Evolutionary conservation across 2,888 invertebrate species (phyloP), one percentile per base, ranked within the genome.

Genomic region (Panzeria rudis): DNA sequence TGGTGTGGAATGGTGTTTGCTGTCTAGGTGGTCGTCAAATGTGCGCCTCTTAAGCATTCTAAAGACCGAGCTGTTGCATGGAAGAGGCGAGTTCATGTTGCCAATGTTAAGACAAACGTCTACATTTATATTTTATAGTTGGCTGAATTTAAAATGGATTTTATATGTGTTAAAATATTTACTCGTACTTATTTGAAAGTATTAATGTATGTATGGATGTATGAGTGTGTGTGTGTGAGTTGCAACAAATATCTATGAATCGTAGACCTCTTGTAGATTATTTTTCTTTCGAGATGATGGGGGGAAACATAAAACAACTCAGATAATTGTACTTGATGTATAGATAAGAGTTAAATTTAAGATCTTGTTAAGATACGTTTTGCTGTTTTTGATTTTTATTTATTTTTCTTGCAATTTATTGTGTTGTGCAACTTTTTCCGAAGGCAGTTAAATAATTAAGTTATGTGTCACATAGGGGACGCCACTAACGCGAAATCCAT

Each of bases 11-110:
- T 85, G 82, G 82, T 85, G 85, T 85, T 85, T 78, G 82, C 85
- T 78, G 85, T 82, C 85, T 82, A 82, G 85, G 85, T 85, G 85
- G 85, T 85, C 85, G 82, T 85, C 85, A 85, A 71, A 79, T 82
- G 82, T 85, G 85, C 85, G 82, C 75, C 81, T 84, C 76, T 77
- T 71, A 72, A 76, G 66, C 62, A 79, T 71, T 56, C 29, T 52
- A 41, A 66, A 52, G 47, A 80, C 76, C 52, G 75, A 23, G 23
- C 78, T 76, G 62, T 64, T 80, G 82, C 69, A 64, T 41, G 71
- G 47, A 75, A 75, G 82, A 85, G 82, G 85, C 85, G 85, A 85
- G 68, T 85, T 85, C 69, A 78, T 85, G 85, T 78, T 85, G 85
- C 82, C 78, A 85, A 85, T 82, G 85, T 79, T 82, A 82, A 82